phyloP scores from a whole-genome alignment of 2,888 invertebrate species.

The Metacarcinus magister region DNA sequence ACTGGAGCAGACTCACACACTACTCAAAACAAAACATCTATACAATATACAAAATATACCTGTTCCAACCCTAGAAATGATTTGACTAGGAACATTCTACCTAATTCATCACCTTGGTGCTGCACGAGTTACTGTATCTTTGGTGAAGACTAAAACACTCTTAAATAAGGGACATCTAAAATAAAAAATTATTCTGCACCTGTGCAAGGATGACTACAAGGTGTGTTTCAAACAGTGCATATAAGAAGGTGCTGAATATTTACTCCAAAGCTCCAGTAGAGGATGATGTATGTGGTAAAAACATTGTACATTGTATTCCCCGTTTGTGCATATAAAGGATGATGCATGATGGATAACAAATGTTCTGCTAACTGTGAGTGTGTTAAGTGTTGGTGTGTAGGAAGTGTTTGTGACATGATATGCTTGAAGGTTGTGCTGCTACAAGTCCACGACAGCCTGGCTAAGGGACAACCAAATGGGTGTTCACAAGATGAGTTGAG shows the following conservation, averaged over 20 bases:
- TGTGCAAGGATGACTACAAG: slow-evolving; percentile 44
- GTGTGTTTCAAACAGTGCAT: slow-evolving; percentile 46
- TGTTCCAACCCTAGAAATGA: not conserved
- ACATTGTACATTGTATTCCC: slow-evolving; percentile 54
- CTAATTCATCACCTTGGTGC: slow-evolving; percentile 26
- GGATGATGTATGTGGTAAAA: slow-evolving; percentile 27
- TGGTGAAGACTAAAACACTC: not conserved
- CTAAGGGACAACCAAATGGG: slow-evolving; percentile 8
- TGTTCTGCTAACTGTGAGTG: not conserved
- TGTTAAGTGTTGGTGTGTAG: not conserved
- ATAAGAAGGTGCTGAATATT: slow-evolving; percentile 38
- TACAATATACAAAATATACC: slow-evolving; percentile 31
- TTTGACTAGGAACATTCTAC: slow-evolving; percentile 61
- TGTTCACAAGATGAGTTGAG: not conserved
- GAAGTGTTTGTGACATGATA: slow-evolving; percentile 16
- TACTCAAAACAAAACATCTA: not conserved
- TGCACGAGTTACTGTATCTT: not conserved
- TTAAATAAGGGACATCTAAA: not conserved
- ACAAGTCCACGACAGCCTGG: not conserved
- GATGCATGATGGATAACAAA: not conserved
- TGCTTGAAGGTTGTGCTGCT: not conserved
- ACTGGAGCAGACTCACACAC: not conserved
- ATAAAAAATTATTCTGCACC: not conserved
- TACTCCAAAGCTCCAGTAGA: slow-evolving; percentile 33
- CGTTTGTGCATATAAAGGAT: slow-evolving; percentile 56